These are phyloP conservation scores for Ctenosaura bakeri DNA, from an alignment of 2,797 vertebrate genomes.

Conservation along the genomic window DNA sequence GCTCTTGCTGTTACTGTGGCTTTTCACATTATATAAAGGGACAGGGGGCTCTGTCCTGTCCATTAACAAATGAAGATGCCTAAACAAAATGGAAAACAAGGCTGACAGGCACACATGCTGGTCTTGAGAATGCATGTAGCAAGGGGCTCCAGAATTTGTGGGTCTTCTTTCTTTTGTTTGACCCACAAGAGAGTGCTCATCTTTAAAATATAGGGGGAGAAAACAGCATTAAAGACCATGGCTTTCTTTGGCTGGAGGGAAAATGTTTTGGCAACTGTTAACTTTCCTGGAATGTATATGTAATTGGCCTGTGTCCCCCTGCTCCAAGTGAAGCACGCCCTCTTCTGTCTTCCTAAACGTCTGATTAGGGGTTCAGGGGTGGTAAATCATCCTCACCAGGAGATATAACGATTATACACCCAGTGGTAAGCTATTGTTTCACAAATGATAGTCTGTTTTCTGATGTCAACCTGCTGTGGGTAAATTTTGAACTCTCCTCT, in stretches of 20 bases:
- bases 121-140: background rate
- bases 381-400: background rate
- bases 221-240: background rate
- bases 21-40: slow-evolving; percentile 22
- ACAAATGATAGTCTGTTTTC: background rate
- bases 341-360: background rate
- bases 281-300: background rate
- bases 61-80: background rate
- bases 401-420: background rate
- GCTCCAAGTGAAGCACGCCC: background rate
- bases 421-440: background rate
- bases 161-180: background rate
- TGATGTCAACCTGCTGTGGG: background rate
- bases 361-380: background rate
- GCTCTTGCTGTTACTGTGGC: background rate
- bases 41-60: background rate
- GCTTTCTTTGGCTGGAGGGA: background rate
- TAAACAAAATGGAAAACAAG: background rate
- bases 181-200: background rate
- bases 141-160: background rate
- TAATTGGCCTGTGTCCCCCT: background rate
- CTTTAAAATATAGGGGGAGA: background rate
- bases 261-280: background rate
- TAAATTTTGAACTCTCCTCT: background rate
- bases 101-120: background rate